Conservation (phyloP, 1,140 invertebrate species). For the Linepithema humile region DNA sequence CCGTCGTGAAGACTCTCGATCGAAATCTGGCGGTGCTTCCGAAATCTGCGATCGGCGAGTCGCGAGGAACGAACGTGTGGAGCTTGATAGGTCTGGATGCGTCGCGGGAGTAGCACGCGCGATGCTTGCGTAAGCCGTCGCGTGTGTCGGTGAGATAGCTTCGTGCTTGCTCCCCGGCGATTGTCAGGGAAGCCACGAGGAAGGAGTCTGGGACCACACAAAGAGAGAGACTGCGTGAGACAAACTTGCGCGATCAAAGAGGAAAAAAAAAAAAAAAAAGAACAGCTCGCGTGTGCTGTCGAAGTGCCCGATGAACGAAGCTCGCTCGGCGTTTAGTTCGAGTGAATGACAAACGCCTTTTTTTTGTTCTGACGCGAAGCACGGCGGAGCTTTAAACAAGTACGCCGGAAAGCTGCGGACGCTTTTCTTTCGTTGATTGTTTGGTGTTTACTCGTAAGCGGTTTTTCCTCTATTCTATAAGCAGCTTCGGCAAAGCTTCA, state of each 20-base stretch:
- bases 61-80: constrained; percentile 31
- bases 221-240: constrained; percentile 33
- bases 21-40: background rate
- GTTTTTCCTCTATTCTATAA: constrained; percentile 22
- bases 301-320: background rate
- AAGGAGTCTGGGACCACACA: constrained; percentile 23
- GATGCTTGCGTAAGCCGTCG: constrained; percentile 52
- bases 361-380: constrained; percentile 28
- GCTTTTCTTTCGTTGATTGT: constrained; percentile 42
- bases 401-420: background rate
- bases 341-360: background rate
- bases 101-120: constrained; percentile 38
- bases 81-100: constrained; percentile 28
- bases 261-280: too few species aligned
- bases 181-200: constrained; percentile 1
- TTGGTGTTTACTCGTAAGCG: constrained; percentile 26
- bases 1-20: background rate
- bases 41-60: background rate
- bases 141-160: constrained; percentile 23
- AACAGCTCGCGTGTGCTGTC: constrained; percentile 49
- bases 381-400: constrained; percentile 36
- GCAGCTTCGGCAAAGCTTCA: background rate
- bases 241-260: constrained; percentile 22
- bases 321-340: background rate
- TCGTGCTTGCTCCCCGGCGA: background rate